Base-by-base conservation (phyloP, 2,888 invertebrate species). In the Cephus runcator region DNA sequence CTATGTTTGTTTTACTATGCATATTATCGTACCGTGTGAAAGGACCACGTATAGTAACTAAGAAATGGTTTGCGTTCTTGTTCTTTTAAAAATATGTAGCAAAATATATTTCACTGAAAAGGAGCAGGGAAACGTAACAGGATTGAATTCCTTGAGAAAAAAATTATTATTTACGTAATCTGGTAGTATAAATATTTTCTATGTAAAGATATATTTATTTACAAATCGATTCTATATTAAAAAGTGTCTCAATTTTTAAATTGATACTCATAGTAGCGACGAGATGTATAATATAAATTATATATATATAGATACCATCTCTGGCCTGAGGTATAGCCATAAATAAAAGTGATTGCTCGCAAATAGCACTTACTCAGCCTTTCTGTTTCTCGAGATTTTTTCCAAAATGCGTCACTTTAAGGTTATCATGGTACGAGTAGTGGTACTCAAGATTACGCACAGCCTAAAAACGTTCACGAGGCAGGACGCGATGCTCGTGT, bases 321-420 rank as follows among this genome's bases (percentile, higher is more conserved):
- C 23, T 56, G 56, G 56, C 23, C 23, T 56, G 15, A 56, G 56
- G 23, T 56, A 6, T 2, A 56, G 56, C 9, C 56, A 56, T 56
- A 56, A 74, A 74, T 23, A 71, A 31, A 69, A 73, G 75, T 78
- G 23, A 23, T 73, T 69, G 76, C 76, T 75, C 34, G 71, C 76
- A 80, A 79, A 76, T 79, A 81, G 75, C 79, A 80, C 76, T 75
- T 75, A 73, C 33, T 81, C 80, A 77, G 81, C 79, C 80, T 81
- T 80, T 69, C 76, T 76, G 68, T 77, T 80, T 80, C 73, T 69
- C 30, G 77, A 75, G 73, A 75, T 69, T 76, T 31, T 31, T 56
- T 56, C 56, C 75, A 76, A 81, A 81, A 81, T 81, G 79, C 80
- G 77, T 31, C 33, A 34, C 34, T 30, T 76, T 73, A 73, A 74